Evolutionary conservation across 2,113 vertebrate genomes (phyloP), one percentile per base, ranked within the genome.

Genomic region (Puntigrus tetrazona): DNA sequence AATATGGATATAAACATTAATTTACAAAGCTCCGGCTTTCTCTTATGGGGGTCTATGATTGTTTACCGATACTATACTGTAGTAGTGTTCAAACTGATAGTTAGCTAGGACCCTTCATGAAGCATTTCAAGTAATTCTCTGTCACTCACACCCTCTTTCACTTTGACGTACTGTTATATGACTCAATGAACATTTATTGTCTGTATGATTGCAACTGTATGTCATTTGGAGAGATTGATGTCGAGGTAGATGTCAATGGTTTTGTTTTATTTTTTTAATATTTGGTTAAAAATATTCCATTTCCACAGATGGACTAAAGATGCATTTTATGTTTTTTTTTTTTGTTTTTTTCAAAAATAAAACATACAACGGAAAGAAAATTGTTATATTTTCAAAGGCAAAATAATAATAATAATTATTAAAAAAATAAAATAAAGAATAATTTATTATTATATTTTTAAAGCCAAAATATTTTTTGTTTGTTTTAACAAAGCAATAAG

Each of bases 271-370:
- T 34, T 52, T 10, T 38, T 72, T 31, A 31, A 57, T 18, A 36
- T 77, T 52, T 36, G 63, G 43, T 31, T 5, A 45, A 77, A 90
- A 78, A 85, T 91, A 90, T 92, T 92, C 91, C 88, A 92, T 93
- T 89, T 87, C 91, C 90, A 89, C 87, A 80, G 82, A 88, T 72
- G 50, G 52, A 52, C 75, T 27, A 16, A 70, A 81, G 22, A 25
- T n/a, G 18, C 11, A 70, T 41, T 85, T 69, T 7, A 69, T 41
- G 11, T n/a, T n/a, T n/a, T n/a, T n/a, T n/a, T n/a, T n/a, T n/a
- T n/a, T n/a, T n/a, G n/a, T n/a, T n/a, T n/a, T n/a, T n/a, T n/a
- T n/a, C n/a, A n/a, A n/a, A n/a, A n/a, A n/a, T n/a, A n/a, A n/a
- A n/a, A n/a, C n/a, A n/a, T n/a, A n/a, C n/a, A n/a, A n/a, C n/a